These are phyloP conservation scores for Danaus chrysippus DNA, from an alignment of 2,888 invertebrate genomes.

Conservation along the genomic window DNA sequence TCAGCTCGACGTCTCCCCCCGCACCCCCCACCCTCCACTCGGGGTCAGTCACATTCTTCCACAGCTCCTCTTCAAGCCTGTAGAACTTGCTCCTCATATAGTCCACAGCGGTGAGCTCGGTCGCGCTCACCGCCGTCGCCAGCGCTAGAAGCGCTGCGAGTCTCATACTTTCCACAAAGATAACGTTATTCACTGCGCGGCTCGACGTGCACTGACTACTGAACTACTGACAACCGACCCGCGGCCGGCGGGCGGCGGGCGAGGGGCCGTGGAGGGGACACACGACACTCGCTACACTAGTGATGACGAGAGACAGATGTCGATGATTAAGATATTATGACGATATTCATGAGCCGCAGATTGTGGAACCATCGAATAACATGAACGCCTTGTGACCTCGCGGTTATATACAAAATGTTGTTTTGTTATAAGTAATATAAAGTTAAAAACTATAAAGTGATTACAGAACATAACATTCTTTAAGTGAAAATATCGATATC, in stretches of 20 bases:
- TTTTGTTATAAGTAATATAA: too few species aligned
- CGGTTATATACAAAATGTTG: too few species aligned
- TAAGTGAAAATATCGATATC: not conserved
- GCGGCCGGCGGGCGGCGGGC: too few species aligned
- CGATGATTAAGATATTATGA: slow-evolving; percentile 17
- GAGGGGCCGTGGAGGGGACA: slow-evolving; percentile 55
- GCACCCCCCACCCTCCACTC: slow-evolving; percentile 55
- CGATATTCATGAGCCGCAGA: slow-evolving; percentile 1
- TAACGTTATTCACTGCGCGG: slow-evolving; percentile 50
- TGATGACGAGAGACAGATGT: slow-evolving; percentile 21
- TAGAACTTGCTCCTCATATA: slow-evolving; percentile 79
- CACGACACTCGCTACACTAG: slow-evolving; percentile 20
- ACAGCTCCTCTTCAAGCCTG: slow-evolving; percentile 75
- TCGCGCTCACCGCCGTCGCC: slow-evolving; percentile 41
- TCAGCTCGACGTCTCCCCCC: slow-evolving; percentile 77
- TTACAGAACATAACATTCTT: too few species aligned
- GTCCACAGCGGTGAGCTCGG: slow-evolving; percentile 75
- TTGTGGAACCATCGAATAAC: too few species aligned
- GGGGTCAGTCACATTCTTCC: slow-evolving; percentile 66
- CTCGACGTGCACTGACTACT: slow-evolving; percentile 53
- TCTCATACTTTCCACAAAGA: slow-evolving; percentile 48
- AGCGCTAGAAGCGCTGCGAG: slow-evolving; percentile 55
- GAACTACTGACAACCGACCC: not conserved
- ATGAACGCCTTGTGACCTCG: too few species aligned
- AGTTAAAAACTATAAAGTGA: too few species aligned